A percentile compares a stretch with the other conserved stretches of the same genome.
phyloP scores from a whole-genome alignment of 2,113 vertebrate species.

The Alaudala cheleensis region DNA sequence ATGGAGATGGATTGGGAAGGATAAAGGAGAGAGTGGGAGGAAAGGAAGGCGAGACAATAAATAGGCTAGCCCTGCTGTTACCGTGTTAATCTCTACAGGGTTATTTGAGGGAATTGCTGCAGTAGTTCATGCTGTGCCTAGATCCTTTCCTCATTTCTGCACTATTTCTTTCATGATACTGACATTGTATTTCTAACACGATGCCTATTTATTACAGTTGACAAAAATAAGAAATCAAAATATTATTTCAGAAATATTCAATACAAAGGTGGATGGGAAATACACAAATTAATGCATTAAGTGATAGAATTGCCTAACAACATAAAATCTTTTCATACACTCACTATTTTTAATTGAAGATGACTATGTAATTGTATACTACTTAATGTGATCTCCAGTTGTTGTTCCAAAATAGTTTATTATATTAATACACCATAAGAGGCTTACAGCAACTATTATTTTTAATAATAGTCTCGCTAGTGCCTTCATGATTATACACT shows the following conservation, averaged over 20 bases:
- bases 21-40: constrained; percentile 62
- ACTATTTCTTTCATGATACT: neutral
- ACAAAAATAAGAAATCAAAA: neutral
- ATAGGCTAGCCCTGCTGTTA: constrained; percentile 50
- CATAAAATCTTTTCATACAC: neutral
- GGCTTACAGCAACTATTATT: constrained; percentile 11
- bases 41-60: constrained; percentile 39
- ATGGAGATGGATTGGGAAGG: constrained; percentile 42
- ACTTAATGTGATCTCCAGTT: constrained; percentile 2
- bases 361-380: neutral
- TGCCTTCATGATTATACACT: neutral
- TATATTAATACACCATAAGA: constrained; percentile 10
- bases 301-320: neutral
- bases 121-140: neutral
- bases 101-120: neutral
- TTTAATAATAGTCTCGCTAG: neutral
- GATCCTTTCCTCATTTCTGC: neutral
- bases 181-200: neutral
- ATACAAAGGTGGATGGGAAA: neutral
- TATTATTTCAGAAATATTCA: neutral
- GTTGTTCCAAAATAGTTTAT: constrained; percentile 20
- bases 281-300: neutral
- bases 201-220: neutral
- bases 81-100: constrained; percentile 43
- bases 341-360: constrained; percentile 18